Base-by-base conservation (phyloP, 2,888 invertebrate species). In the Cryptophagus acutangulus region DNA sequence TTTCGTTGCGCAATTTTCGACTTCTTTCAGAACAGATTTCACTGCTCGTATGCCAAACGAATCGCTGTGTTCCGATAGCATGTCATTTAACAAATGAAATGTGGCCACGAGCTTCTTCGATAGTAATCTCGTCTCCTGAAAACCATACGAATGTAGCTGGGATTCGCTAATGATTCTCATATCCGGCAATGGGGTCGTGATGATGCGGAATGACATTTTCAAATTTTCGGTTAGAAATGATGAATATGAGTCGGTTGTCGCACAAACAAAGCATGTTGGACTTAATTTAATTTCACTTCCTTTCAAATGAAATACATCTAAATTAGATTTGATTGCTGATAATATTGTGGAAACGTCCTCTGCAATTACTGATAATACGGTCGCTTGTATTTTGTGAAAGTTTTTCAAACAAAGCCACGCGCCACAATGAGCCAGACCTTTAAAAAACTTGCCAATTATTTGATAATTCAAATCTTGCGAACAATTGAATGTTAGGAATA, bases 401-500 rank as follows among this genome's bases (percentile, higher is more conserved):
- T 88, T 86, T 61, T 89, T 87, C 61, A 89, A 85, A 68, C 86
- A 87, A 0, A 83, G 81, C 89, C 90, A 90, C 1, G 85, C 84
- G 2, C 87, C 88, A 51, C 82, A 80, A 1, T 83, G 76, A 1
- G 86, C 84, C 33, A 86, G 69, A 0, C 89, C 90, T 70, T 85
- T 86, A 63, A 87, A 82, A 61, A 79, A 77, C 53, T 85, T 86
- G 8, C 83, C 82, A 84, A 87, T 84, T 34, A 84, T 83, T 55
- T 83, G 80, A 60, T 85, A 85, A 65, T 86, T 84, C 41, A 87
- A 70, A n/a, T 84, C 82, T 59, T 84, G 83, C 0, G 86, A 87
- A 62, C 88, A 89, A 66, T 84, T 85, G 63, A 88, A 87, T 1
- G 85, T 83, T 0, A 87, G 79, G 28, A 47, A 41, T 6, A 52